Conservation (phyloP, 1,140 invertebrate species). For the Palaemon carinicauda region DNA sequence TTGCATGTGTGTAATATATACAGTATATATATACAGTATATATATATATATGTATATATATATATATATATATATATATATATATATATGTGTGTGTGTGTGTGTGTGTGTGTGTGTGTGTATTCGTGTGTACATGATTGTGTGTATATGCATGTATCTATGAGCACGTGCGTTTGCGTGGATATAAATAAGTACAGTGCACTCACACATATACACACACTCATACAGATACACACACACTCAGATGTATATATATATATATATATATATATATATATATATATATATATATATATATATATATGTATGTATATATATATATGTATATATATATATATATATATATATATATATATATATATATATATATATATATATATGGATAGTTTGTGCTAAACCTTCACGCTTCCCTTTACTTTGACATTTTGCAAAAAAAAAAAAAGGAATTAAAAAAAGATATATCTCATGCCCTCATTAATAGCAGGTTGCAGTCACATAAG, state of each 20-base stretch:
- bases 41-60: too few species aligned
- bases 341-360: not conserved
- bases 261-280: slow-evolving; percentile 17
- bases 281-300: not conserved
- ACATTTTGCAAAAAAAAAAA: too few species aligned
- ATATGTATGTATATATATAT: not conserved
- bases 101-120: not conserved
- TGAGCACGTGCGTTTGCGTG: not conserved
- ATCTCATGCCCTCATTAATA: too few species aligned
- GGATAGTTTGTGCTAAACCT: too few species aligned
- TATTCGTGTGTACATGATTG: not conserved
- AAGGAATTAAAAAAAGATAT: too few species aligned
- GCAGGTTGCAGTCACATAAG: too few species aligned
- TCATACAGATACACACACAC: too few species aligned
- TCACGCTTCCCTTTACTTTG: too few species aligned
- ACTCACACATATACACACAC: not conserved
- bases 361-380: not conserved
- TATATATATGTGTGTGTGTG: slow-evolving; percentile 6
- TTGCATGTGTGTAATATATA: too few species aligned
- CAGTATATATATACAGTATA: too few species aligned
- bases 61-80: not conserved
- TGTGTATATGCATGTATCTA: not conserved
- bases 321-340: not conserved
- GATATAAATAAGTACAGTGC: not conserved
- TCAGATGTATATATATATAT: slow-evolving; percentile 5